Evolutionary conservation across 2,113 vertebrate species (phyloP).

Genomic region (Arothron firmamentum): DNA sequence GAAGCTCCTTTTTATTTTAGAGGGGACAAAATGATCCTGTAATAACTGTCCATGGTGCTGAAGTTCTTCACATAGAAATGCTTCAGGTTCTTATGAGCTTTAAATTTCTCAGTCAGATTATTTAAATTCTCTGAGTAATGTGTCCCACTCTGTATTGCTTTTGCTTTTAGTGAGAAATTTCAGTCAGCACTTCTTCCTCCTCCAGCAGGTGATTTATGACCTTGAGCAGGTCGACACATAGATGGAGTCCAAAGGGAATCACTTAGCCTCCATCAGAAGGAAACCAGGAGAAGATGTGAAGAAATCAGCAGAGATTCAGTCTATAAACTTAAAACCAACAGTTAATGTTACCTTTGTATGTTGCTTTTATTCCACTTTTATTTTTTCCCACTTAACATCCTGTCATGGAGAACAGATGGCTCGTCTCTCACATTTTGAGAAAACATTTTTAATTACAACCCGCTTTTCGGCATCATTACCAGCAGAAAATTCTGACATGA

Average conservation of each 20-base stretch:
- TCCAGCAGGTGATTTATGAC: slow-evolving; percentile 13
- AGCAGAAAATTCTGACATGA: no score
- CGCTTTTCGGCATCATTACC: no score
- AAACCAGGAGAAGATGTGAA: slow-evolving; percentile 27
- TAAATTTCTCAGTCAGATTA: no score
- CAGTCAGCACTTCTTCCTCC: background rate
- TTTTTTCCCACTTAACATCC: no score
- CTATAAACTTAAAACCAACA: slow-evolving; percentile 37
- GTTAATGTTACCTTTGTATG: slow-evolving; percentile 2
- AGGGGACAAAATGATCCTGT: background rate
- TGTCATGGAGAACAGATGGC: no score
- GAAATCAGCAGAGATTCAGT: slow-evolving; percentile 34
- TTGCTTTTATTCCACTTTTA: background rate
- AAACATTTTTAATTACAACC: no score
- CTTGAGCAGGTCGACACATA: slow-evolving; percentile 11
- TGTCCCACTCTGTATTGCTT: background rate
- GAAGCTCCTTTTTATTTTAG: no score
- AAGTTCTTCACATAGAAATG: no score
- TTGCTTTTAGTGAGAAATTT: no score
- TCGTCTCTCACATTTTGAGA: no score
- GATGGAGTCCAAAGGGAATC: slow-evolving; percentile 35
- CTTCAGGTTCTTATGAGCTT: no score
- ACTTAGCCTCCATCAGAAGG: slow-evolving; percentile 32
- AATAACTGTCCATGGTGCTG: slow-evolving; percentile 47
- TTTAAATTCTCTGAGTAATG: no score